Evolutionary conservation across 2,888 invertebrate species (phyloP).

Genomic region (Noctuana brunneofusca): DNA sequence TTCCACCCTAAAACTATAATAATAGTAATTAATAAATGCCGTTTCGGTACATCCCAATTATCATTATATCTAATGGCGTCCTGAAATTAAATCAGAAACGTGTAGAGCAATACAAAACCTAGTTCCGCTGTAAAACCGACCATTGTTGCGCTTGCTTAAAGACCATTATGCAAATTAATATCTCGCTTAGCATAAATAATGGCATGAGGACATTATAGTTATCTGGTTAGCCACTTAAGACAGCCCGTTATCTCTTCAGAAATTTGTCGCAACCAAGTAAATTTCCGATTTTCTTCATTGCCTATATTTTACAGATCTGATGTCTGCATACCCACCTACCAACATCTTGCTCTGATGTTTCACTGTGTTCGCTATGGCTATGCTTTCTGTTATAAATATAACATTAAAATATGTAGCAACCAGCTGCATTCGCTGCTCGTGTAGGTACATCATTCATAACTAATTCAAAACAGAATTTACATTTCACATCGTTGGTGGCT

Average conservation of each 20-base stretch:
- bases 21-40: no score
- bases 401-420: slow-evolving; percentile 29
- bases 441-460: slow-evolving; percentile 24
- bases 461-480: slow-evolving; percentile 30
- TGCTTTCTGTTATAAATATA: slow-evolving; percentile 19
- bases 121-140: slow-evolving; percentile 48
- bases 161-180: slow-evolving; percentile 67
- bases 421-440: slow-evolving; percentile 28
- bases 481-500: slow-evolving; percentile 23
- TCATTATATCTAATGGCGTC: not conserved
- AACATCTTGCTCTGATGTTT: not conserved
- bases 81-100: slow-evolving; percentile 7
- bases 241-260: slow-evolving; percentile 28
- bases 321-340: no score
- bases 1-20: no score
- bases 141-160: slow-evolving; percentile 63
- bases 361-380: not conserved
- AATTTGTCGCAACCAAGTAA: slow-evolving; percentile 32
- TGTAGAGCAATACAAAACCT: slow-evolving; percentile 43
- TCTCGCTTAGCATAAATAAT: slow-evolving; percentile 32
- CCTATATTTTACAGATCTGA: no score
- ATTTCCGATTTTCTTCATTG: slow-evolving; percentile 14
- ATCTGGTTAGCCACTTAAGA: slow-evolving; percentile 35
- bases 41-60: no score
- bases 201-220: slow-evolving; percentile 35